Evolutionary conservation across 2,113 vertebrate genomes (phyloP).

Genomic region (Tyto alba): DNA sequence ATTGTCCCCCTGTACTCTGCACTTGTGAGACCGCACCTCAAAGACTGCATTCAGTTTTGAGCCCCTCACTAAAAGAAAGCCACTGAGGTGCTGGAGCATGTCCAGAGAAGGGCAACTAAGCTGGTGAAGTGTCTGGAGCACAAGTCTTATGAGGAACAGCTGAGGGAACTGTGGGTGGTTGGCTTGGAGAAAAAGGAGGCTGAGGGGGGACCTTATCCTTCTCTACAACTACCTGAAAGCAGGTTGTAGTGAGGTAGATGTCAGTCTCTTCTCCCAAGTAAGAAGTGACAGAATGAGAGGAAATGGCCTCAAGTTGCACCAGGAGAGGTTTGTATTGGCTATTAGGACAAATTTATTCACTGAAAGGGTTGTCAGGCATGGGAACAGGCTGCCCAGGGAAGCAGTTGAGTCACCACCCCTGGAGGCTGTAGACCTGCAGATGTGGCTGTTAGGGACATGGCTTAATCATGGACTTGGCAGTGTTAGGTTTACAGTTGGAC

Average conservation of each 20-base stretch:
- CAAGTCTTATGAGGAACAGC: too few relatives aligned
- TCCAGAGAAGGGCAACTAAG: too few relatives aligned
- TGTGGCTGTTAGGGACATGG: not conserved
- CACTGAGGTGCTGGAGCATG: too few relatives aligned
- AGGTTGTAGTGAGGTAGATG: fast-evolving
- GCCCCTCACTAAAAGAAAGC: not conserved
- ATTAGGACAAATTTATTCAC: not conserved
- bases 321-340: not conserved
- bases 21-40: not conserved
- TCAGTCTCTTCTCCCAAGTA: not conserved
- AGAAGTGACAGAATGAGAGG: not conserved
- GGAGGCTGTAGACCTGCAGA: not conserved
- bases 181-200: not conserved
- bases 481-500: not conserved
- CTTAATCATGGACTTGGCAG: not conserved
- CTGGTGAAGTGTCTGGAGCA: too few relatives aligned
- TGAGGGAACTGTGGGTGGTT: too few relatives aligned
- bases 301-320: not conserved
- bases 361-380: not conserved
- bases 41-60: not conserved
- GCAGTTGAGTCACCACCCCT: not conserved
- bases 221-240: not conserved
- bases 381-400: not conserved
- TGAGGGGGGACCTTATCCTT: not conserved
- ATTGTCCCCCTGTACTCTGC: fast-evolving